phyloP scores from a whole-genome alignment of 2,797 vertebrate genomes.

The Anas flavirostris region DNA sequence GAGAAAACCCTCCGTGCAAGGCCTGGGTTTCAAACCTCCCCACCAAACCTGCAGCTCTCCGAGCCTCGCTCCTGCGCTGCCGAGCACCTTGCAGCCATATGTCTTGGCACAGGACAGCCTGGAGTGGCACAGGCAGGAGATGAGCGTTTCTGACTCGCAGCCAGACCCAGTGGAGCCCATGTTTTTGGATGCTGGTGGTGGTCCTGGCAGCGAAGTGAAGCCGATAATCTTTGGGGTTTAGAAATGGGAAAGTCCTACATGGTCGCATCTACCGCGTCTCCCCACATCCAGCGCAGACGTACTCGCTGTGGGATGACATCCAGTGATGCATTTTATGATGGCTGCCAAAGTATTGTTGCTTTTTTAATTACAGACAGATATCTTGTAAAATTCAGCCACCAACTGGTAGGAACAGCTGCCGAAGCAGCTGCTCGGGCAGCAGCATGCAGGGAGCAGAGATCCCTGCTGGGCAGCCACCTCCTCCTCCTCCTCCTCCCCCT shows the following conservation, averaged over 20 bases:
- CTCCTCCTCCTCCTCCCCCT: background rate
- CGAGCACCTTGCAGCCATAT: background rate
- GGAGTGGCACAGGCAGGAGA: background rate
- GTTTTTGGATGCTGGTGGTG: background rate
- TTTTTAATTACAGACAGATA: slow-evolving; percentile 58
- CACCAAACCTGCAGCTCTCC: background rate
- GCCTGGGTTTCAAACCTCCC: background rate
- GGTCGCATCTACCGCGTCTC: fast-evolving
- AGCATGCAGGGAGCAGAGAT: background rate
- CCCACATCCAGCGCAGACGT: fast-evolving
- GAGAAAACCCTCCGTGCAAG: background rate
- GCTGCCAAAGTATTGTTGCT: slow-evolving; percentile 40
- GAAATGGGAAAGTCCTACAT: fast-evolving
- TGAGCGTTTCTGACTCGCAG: background rate
- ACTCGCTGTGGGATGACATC: background rate
- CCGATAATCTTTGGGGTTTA: background rate
- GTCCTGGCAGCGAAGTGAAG: background rate
- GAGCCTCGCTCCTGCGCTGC: fast-evolving
- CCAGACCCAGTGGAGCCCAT: background rate
- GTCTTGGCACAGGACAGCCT: background rate
- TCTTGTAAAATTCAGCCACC: slow-evolving; percentile 46
- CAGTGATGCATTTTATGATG: background rate
- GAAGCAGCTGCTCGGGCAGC: slow-evolving; percentile 48
- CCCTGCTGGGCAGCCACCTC: background rate
- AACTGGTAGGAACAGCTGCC: slow-evolving; percentile 66